Evolutionary conservation across 2,888 invertebrate species (phyloP), one percentile per base, ranked within the genome.

Genomic region (Drosophila peninsularis): DNA sequence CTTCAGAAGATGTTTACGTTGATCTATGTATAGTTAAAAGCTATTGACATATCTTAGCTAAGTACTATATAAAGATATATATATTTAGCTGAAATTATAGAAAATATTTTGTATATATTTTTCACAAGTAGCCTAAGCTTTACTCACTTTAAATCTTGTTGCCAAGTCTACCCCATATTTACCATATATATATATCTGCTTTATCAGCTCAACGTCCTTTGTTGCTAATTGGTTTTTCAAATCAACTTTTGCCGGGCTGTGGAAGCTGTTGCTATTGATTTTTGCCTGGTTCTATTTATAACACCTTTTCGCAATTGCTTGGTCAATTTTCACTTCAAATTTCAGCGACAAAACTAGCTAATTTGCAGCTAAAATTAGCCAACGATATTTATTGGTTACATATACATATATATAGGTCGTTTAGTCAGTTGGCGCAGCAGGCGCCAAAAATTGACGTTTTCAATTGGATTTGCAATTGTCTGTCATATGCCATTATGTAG

Each of bases 161-260:
- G 42, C 42, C 42, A 55, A 34, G n/a, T 45, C 17, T 45, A 30
- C 4, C 14, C 13, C 30, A 53, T 30, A 30, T 41, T 6, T 53
- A 39, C 30, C 30, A 41, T 32, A 1, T 32, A 1, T 34, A 14
- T 21, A n/a, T 17, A 17, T 37, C 52, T 52, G 37, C 17, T 14
- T 10, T 30, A 41, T 41, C 13, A 27, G 44, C 17, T 19, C 19
- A 19, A 34, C 27, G 11, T 27, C 10, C 14, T 2, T 11, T 24
- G 63, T 11, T 47, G 53, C 66, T 65, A 65, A 65, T 65, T 65
- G 13, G 13, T 24, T 41, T 41, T n/a, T 45, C 11, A 44, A 62
- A 62, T 56, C 32, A 24, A 55, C 44, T 52, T 27, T 42, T 2
- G 11, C 5, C 11, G n/a, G 27, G 3, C 21, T 36, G 21, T 52